Evolutionary conservation across 2,113 vertebrate species (phyloP).

Genomic region (Alaudala cheleensis): DNA sequence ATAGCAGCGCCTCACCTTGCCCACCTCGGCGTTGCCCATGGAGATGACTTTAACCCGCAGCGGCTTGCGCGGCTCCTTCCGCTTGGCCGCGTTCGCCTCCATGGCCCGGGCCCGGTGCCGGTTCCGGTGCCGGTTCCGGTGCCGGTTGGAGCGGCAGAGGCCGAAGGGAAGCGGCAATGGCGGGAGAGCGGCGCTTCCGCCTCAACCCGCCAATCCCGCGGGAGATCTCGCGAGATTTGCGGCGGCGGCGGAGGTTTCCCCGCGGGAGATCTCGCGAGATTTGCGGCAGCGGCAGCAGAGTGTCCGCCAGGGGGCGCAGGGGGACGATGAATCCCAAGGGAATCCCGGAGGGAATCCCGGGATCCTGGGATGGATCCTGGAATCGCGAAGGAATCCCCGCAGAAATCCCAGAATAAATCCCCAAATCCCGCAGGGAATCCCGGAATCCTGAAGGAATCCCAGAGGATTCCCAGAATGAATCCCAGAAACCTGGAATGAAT

Average conservation of each 20-base stretch:
- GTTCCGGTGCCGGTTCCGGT: not conserved
- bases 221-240: not conserved
- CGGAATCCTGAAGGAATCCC: no score
- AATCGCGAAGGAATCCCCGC: no score
- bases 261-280: not conserved
- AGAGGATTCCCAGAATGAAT: no score
- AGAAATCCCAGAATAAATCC: no score
- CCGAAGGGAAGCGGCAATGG: not conserved
- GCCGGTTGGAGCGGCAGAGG: not conserved
- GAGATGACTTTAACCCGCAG: conserved; percentile 94
- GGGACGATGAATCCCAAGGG: no score
- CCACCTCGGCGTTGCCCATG: conserved; percentile 94
- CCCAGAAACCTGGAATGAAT: no score
- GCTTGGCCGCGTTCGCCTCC: conserved; percentile 84
- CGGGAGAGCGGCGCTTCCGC: not conserved
- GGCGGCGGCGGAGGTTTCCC: no score
- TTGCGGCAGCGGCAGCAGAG: not conserved
- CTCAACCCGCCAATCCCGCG: not conserved
- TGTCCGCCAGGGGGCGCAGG: not conserved
- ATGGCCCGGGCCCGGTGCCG: conserved; percentile 34
- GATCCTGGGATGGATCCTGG: no score
- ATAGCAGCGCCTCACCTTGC: conserved; percentile 83
- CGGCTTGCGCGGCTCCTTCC: conserved; percentile 86
- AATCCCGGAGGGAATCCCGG: no score
- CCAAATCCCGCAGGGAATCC: no score